Base-by-base conservation (phyloP, 2,113 vertebrate genomes). In the Haemorhous mexicanus region DNA sequence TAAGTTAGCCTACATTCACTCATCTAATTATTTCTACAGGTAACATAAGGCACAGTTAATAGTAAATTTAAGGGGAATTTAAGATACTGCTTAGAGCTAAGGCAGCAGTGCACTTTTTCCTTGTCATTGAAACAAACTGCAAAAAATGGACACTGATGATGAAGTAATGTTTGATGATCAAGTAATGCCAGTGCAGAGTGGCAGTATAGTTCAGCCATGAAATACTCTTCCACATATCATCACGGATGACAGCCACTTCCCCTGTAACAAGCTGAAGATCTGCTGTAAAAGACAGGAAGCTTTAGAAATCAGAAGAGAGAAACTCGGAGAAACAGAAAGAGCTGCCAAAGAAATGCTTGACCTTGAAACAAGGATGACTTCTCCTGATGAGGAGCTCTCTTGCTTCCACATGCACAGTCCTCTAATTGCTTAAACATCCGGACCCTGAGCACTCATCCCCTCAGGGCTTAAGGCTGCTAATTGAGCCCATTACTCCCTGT, bases 161-260 rank as follows among this genome's bases (percentile, higher is more conserved):
- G 27, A 64, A 72, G 15, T 37, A 63, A 28, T 14, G 4, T 46
- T 84, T 86, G 53, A 62, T 49, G n/a, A 50, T 62, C 74, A n/a
- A 35, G 49, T 44, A 55, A 37, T 24, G 50, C 20, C 39, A 37
- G 39, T 83, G 67, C 47, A 20, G 58, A 20, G 27, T 14, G 15
- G 39, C 0, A 0, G n/a, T 33, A 19, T 13, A 67, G 32, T 27
- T 76, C 58, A 89, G 44, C 13, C 53, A 55, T 4, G 4, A 67
- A 83, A 83, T 47, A 13, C 6, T 67, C 32, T 62, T 58, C 32
- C 16, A 58, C 33, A 21, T 41, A 19, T 26, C 20, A 55, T 46
- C 63, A 61, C 0, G 0, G n/a, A n/a, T 9, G 43, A 86, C 5
- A 33, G 41, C 23, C 62, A 32, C 33, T 80, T 49, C 35, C 26